Base-by-base conservation (phyloP, 2,113 vertebrate genomes). In the Sisor rabdophorus region DNA sequence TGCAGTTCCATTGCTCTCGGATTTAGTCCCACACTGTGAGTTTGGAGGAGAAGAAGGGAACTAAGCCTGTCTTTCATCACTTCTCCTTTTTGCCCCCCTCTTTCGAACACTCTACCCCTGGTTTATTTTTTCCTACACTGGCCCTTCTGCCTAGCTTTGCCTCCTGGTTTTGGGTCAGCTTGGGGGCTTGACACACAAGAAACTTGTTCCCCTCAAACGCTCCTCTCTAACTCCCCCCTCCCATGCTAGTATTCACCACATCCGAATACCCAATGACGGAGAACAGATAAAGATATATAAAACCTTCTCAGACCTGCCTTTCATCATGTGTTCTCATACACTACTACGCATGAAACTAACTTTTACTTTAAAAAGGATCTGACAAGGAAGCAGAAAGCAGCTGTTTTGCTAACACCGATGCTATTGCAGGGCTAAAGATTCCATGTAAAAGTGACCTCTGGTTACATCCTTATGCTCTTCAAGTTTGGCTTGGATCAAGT, bases 201-300 rank as follows among this genome's bases (percentile, higher is more conserved):
- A 89, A 89, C 86, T 88, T 82, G 84, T 89, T 92, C 90, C 91
- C 91, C 89, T 88, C 86, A 86, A 88, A 89, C 87, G 87, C 92
- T 81, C 69, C 73, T 83, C 78, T 85, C 82, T 93, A 92, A 95
- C 93, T 92, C 92, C 87, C 89, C 89, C 92, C 90, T 90, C 87
- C 92, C 84, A 80, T 82, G 87, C 89, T 91, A 91, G 87, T 91
- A 88, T 91, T 89, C 91, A 90, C 92, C 84, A 85, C 82, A 76
- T 87, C 88, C 82, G 82, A 88, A 86, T 82, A 84, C 75, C n/a
- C 84, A 44, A 77, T 74, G 61, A 26, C 17, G 53, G 32, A 26
- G 30, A 20, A n/a, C 17, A 69, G 20, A 40, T 17, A 28, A 50
- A 4, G 24, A 47, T 70, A 52, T 15, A 13, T 53, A 36, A 64